These are phyloP conservation scores for Prunella fulvescens DNA, from an alignment of 2,113 vertebrate genomes.

Conservation along the genomic window DNA sequence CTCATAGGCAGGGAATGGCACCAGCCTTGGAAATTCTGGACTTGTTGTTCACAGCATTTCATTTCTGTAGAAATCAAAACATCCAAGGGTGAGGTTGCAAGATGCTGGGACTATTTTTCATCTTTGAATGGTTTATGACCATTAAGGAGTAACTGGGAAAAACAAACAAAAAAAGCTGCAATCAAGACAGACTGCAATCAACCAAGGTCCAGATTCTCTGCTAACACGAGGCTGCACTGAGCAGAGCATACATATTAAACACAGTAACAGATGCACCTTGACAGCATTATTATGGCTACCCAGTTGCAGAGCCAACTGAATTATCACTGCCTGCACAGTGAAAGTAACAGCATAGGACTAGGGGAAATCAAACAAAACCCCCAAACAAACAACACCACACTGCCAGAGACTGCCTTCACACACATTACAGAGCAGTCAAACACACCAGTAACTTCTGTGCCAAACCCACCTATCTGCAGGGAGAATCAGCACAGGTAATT, in stretches of 20 bases:
- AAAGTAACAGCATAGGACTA: neutral
- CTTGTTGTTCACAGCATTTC: neutral
- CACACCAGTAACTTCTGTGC: neutral
- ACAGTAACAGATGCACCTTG: neutral
- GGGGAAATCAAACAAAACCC: neutral
- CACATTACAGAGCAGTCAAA: neutral
- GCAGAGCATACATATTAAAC: neutral
- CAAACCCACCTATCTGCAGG: neutral
- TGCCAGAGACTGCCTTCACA: neutral
- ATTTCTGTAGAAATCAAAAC: neutral
- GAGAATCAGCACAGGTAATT: constrained; percentile 3
- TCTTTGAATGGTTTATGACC: neutral
- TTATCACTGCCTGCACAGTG: neutral
- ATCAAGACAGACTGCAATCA: neutral
- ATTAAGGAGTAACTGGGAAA: neutral
- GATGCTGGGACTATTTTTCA: neutral
- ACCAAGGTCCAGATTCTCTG: neutral
- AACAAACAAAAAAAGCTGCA: neutral
- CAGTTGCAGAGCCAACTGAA: neutral
- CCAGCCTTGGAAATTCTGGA: neutral
- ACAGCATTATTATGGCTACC: neutral
- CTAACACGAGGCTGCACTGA: neutral
- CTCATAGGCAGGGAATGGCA: neutral
- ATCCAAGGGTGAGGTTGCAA: neutral
- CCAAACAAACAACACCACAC: neutral